Evolutionary conservation across 2,797 vertebrate genomes (phyloP).

Genomic region (Rhinella marina): DNA sequence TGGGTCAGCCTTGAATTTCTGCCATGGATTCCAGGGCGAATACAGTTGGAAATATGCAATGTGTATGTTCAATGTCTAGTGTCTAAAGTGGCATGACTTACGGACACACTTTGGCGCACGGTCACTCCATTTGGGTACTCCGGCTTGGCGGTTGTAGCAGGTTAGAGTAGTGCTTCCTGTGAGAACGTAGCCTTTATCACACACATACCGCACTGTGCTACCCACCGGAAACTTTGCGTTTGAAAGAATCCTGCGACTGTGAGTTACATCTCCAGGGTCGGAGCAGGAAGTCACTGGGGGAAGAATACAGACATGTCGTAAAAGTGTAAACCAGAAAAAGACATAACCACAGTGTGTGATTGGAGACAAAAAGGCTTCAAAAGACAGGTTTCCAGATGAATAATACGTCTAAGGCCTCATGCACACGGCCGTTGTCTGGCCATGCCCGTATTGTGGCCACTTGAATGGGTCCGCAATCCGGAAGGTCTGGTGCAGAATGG

Average conservation of each 20-base stretch:
- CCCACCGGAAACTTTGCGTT: conserved; percentile 85
- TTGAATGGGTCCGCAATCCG: too few species aligned
- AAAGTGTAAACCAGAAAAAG: not conserved
- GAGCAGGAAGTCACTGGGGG: conserved; percentile 83
- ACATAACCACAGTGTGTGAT: not conserved
- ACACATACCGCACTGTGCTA: conserved; percentile 89
- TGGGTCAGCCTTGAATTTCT: too few species aligned
- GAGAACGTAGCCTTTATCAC: conserved; percentile 86
- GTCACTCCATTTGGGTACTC: conserved; percentile 91
- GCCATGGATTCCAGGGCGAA: too few species aligned
- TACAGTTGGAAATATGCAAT: too few species aligned
- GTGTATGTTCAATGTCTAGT: too few species aligned
- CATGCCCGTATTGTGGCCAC: too few species aligned
- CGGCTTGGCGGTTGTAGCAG: conserved; percentile 84
- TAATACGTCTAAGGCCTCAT: too few species aligned
- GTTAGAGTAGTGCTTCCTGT: conserved; percentile 85
- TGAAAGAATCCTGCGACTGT: conserved; percentile 87
- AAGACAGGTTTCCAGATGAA: too few species aligned
- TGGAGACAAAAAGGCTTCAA: too few species aligned
- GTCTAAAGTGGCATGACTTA: conserved; percentile 71
- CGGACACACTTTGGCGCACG: conserved; percentile 88
- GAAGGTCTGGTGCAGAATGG: too few species aligned
- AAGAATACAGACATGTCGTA: accelerated
- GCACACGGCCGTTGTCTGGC: too few species aligned
- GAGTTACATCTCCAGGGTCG: conserved; percentile 87